Conservation (phyloP, 2,113 vertebrate species). For the Hemibagrus wyckioides region DNA sequence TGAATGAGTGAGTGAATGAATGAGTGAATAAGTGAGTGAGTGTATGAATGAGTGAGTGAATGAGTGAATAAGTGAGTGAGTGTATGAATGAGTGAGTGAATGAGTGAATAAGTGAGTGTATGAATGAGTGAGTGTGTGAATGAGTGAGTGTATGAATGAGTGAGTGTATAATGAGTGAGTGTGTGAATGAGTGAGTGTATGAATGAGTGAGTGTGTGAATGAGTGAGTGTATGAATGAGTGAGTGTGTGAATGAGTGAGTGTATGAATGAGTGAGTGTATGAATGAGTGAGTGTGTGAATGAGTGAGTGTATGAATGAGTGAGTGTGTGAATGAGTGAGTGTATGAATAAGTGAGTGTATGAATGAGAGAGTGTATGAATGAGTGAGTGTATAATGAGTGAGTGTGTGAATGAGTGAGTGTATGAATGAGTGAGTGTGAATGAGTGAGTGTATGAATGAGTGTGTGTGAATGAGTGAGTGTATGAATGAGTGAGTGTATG, state of each 20-base stretch:
- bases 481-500: no score
- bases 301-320: neutral
- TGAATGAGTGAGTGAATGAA: neutral
- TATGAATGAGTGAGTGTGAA: neutral
- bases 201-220: neutral
- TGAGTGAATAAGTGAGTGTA: constrained; percentile 1
- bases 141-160: neutral
- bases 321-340: neutral
- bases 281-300: neutral
- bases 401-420: neutral
- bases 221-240: neutral
- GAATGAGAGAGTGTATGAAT: neutral
- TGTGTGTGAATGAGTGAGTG: neutral
- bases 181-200: no score
- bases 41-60: neutral
- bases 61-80: no score
- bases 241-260: neutral
- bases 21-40: neutral
- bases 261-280: neutral
- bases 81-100: no score
- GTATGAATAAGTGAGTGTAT: no score
- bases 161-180: constrained; percentile 13
- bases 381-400: constrained; percentile 2
- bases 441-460: neutral
- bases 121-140: neutral